Evolutionary conservation across 1,140 invertebrate genomes (phyloP), one percentile per base, ranked within the genome.

Genomic region (Halotydeus destructor): DNA sequence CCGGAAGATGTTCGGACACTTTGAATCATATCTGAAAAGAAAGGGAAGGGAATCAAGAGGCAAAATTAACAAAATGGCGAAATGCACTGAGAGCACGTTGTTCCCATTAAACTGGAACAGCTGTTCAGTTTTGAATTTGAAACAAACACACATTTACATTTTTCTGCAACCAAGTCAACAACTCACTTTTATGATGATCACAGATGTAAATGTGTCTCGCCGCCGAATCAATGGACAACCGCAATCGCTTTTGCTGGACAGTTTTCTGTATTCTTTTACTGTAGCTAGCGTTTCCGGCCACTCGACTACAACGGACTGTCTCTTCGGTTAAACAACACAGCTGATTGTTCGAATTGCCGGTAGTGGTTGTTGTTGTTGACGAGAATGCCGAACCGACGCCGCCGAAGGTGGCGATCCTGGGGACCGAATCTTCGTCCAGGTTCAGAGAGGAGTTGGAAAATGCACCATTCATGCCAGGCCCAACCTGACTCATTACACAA

Each of bases 251-350:
- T 54, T 91, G 83, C 38, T 78, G 23, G n/a, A 91, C 84, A 44
- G 79, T 91, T 60, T 89, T 91, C 60, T 93, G 84, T 52, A 96
- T 86, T 49, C 85, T 70, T 59, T 94, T 94, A 60, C 82, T 89
- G 61, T 93, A 96, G 30, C 82, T 83, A 45, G 88, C 89, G 66
- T 94, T 93, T 37, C 88, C 86, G 50, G 88, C 84, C 34, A 74
- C 68, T 53, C 79, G 70, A 46, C 70, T 68, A 63, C 89, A 96
- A 42, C 83, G 67, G 42, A 78, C 75, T 46, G 73, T 71, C 54
- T 85, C 80, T 62, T 94, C 86, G 50, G 91, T 71, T 43, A 94
- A 67, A 64, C 86, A 93, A 66, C 89, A 94, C 49, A 82, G n/a
- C 24, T 41, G 39, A 31, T 39, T 23, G 11, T 11, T 16, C 25